A percentile compares a stretch with the other conserved stretches of the same genome.
phyloP scores from a whole-genome alignment of 2,113 vertebrate species.

The Hydropotes inermis region DNA sequence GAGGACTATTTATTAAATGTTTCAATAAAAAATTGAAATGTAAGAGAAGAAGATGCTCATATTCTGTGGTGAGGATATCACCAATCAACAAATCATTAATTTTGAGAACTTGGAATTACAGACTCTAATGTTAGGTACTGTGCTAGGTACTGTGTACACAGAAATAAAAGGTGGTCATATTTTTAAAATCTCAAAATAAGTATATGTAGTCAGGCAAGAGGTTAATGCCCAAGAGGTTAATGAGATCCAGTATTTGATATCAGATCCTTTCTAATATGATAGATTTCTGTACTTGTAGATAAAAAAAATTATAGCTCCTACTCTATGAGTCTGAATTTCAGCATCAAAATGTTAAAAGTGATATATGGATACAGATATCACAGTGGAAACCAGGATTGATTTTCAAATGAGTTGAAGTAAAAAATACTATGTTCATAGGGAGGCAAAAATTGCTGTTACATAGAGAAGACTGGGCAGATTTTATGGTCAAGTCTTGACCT shows the following conservation, averaged over 20 bases:
- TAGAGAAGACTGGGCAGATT: not conserved
- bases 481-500: not conserved
- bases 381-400: not conserved
- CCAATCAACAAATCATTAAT: not conserved
- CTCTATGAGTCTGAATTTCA: not conserved
- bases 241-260: not conserved
- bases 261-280: not conserved
- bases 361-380: not conserved
- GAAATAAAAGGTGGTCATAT: not conserved
- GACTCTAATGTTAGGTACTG: not conserved
- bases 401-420: slow-evolving; percentile 37
- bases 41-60: not conserved
- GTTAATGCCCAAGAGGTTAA: not conserved
- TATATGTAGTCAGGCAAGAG: not conserved
- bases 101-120: not conserved
- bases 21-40: not conserved
- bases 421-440: not conserved
- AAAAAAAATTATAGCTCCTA: not conserved
- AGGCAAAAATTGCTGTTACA: not conserved
- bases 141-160: not conserved
- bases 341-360: slow-evolving; percentile 14
- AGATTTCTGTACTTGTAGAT: not conserved
- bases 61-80: not conserved
- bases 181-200: not conserved
- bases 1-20: not conserved